Base-by-base conservation (phyloP, 2,797 vertebrate species). In the Microctenopoma lineatum region DNA sequence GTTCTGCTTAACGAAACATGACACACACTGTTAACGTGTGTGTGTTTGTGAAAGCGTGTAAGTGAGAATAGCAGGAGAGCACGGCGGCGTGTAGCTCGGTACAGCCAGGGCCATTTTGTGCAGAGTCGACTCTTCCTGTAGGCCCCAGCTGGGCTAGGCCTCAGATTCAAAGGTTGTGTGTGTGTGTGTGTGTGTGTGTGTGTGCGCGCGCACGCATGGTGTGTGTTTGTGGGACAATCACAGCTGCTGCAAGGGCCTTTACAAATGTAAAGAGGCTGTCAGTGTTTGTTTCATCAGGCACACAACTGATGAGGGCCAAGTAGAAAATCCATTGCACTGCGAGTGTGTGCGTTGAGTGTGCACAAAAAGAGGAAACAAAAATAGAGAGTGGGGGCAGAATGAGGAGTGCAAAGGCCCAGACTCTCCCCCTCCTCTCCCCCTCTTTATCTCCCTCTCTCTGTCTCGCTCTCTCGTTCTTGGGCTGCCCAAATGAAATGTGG, bases 201-300 rank as follows among this genome's bases (percentile, higher is more conserved):
- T 70, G 73, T 80, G 52, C 75, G 66, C 72, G 57, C 82, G 75
- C 54, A 55, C 26, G 84, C 73, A 59, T 94, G 94, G 94, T 95
- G 92, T 96, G 94, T 95, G 92, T 96, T 96, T 90, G 95, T 96
- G 96, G 94, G 96, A 98, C 96, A 95, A 95, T 95, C 95, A 95
- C 98, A 99, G 98, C 97, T 99, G 98, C 97, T 97, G 89, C 94
- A 95, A 95, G 95, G 95, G 94, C 95, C 97, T 98, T 99, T 99
- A 97, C 96, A 99, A 98, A 99, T 99, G 97, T 96, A 98, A 99
- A 99, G 96, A 97, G 96, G 96, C 97, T 98, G 96, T 98, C 97
- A 97, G 94, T 96, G 96, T 98, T 97, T 96, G 96, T 98, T 98
- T 98, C 97, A 97, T 98, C 96, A 95, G 95, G 92, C 95, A 87